Conservation (phyloP, 2,888 invertebrate genomes). For the Melanchra persicariae region DNA sequence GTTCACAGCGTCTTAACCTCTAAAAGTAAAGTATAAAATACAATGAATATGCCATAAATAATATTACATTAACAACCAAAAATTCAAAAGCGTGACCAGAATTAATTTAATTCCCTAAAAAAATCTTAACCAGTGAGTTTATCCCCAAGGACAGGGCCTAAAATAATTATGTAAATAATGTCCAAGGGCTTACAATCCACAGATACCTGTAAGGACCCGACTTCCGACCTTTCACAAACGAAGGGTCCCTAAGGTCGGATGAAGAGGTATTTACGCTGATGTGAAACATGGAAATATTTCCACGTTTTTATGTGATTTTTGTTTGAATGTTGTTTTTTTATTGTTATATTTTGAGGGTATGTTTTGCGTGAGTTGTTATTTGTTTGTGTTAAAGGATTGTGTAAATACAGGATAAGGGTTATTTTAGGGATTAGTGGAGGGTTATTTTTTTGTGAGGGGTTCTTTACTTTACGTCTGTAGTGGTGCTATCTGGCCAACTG, state of each 20-base stretch:
- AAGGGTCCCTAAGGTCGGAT: conserved; percentile 51
- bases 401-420: neutral
- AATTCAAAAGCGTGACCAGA: neutral
- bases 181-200: conserved; percentile 44
- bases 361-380: conserved; percentile 7
- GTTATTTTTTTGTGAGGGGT: neutral
- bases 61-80: neutral
- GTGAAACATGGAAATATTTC: conserved; percentile 49
- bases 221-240: conserved; percentile 62
- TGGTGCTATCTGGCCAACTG: no score
- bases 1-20: no score
- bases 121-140: neutral
- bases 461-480: no score
- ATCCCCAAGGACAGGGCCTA: conserved; percentile 11
- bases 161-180: conserved; percentile 67
- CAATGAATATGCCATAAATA: no score
- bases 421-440: neutral
- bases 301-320: conserved; percentile 36
- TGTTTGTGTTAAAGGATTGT: conserved; percentile 7
- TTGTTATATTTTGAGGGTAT: conserved; percentile 23
- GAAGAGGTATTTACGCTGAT: conserved; percentile 51
- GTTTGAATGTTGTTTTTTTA: conserved; percentile 18
- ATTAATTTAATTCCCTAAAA: neutral
- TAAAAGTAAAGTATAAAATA: no score
- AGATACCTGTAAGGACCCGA: conserved; percentile 54